A percentile compares a stretch with the other conserved stretches of the same genome.
phyloP scores from a whole-genome alignment of 64 coral and sea anemone species.

The Exaiptasia diaphana region DNA sequence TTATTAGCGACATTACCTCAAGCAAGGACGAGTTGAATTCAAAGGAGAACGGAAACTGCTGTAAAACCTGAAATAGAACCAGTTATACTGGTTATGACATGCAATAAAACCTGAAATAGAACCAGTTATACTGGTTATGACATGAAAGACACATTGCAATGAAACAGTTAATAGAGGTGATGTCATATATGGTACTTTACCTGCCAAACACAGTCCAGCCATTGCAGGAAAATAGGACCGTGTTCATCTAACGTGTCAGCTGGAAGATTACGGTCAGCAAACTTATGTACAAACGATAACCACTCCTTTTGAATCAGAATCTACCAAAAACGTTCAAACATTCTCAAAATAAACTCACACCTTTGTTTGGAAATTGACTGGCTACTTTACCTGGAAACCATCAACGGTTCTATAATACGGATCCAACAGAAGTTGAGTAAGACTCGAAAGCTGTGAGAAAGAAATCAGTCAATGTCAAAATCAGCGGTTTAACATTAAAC shows the following conservation, averaged over 20 bases:
- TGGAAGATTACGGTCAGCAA: slow-evolving; percentile 49
- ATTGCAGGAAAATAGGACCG: slow-evolving; percentile 88
- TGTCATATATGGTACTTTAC: slow-evolving; percentile 27
- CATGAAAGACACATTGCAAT: too few relatives aligned
- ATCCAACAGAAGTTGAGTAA: slow-evolving; percentile 81
- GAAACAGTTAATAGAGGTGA: too few relatives aligned
- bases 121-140: neutral
- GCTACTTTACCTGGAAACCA: slow-evolving; percentile 85
- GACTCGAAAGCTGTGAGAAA: slow-evolving; percentile 60
- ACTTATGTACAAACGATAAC: slow-evolving; percentile 85
- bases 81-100: neutral
- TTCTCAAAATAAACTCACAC: neutral
- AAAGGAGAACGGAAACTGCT: slow-evolving; percentile 94
- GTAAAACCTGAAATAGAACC: slow-evolving; percentile 48
- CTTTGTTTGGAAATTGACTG: neutral
- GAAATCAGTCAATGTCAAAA: too few relatives aligned
- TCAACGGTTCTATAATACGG: slow-evolving; percentile 82
- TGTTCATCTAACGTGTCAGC: slow-evolving; percentile 54
- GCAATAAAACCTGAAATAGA: neutral
- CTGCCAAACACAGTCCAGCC: slow-evolving; percentile 99
- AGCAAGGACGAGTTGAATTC: slow-evolving; percentile 78
- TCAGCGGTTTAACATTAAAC: too few relatives aligned
- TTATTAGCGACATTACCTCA: too few relatives aligned
- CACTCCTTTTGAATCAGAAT: slow-evolving; percentile 95
- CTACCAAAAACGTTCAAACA: slow-evolving; percentile 5